Evolutionary conservation across 2,888 invertebrate species (phyloP), one percentile per base, ranked within the genome.

Genomic region (Drosophila barbarae): DNA sequence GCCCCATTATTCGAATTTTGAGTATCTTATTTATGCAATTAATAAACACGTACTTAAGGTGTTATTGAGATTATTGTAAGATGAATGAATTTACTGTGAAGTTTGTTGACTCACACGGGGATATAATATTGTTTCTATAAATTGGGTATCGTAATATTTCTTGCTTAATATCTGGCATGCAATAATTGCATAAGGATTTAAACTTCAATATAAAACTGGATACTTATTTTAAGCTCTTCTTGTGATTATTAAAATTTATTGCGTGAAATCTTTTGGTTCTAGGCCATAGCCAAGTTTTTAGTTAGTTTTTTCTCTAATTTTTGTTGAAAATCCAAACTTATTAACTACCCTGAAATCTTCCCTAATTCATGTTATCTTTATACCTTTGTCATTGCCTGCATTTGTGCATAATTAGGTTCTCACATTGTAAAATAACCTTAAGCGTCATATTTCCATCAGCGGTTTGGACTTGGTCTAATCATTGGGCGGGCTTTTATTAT

Each of bases 391-490:
- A 67, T 67, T 59, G 54, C 55, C 23, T 23, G 30, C 26, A 21
- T 60, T 59, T 39, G 49, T 46, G 9, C 49, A 63, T 63, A 44
- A 57, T 52, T 57, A 38, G 21, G 38, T 50, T 59, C 34, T 30
- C 70, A 49, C 51, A 63, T 53, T 71, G 68, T 54, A 68, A 60
- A 60, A 50, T 47, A 72, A 60, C 81, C 76, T 77, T 60, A 59
- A 34, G 36, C 51, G 59, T 72, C 67, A 72, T 74, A 65, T 57
- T 77, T 51, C 57, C 70, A 64, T 57, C 50, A 77, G 50, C 34
- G 34, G 32, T 67, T 70, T 65, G 15, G 41, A 76, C 74, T 64
- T 68, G 75, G 60, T 38, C 44, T 61, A 72, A 74, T 64, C 56
- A 57, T 51, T 18, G 21, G 49, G 18, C 46, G 21, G 30, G 46